A percentile compares a stretch with the other conserved stretches of the same genome.
phyloP scores from a whole-genome alignment of 1,140 invertebrate species.

The Drosophila lacteicornis region DNA sequence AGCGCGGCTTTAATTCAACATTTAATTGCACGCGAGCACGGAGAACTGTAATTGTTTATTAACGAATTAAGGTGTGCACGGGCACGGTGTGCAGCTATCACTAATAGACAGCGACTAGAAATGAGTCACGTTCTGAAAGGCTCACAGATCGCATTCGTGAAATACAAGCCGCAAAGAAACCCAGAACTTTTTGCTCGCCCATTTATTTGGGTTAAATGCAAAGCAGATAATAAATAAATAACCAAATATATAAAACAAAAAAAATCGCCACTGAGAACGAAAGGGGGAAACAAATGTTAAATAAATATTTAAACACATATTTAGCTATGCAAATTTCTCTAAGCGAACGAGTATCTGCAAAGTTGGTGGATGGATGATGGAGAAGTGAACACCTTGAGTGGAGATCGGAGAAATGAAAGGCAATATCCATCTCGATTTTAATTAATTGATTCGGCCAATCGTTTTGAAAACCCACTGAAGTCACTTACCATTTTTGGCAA shows the following conservation, averaged over 20 bases:
- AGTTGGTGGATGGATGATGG: constrained; percentile 9
- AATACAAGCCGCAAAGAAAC: constrained; percentile 14
- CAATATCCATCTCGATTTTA: constrained; percentile 14
- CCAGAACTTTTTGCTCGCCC: constrained; percentile 41
- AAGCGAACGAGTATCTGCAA: constrained; percentile 30
- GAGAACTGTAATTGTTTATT: constrained; percentile 67
- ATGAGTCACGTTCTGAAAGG: constrained; percentile 58
- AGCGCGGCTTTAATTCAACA: constrained; percentile 44
- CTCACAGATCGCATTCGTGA: constrained; percentile 13
- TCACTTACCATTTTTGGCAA: constrained; percentile 2
- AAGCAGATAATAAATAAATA: constrained; percentile 38
- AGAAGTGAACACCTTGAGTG: constrained; percentile 18
- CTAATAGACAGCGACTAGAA: constrained; percentile 13
- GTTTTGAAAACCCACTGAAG: constrained; percentile 11
- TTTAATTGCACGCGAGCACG: constrained; percentile 58
- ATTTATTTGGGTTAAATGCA: constrained; percentile 67
- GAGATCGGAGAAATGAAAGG: constrained; percentile 24
- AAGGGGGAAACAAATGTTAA: constrained; percentile 36
- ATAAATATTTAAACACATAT: constrained; percentile 70
- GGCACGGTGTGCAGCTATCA: constrained; percentile 30
- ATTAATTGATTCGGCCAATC: constrained; percentile 6
- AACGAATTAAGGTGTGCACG: constrained; percentile 54
- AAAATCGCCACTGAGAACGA: constrained; percentile 41
- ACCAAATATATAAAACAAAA: constrained; percentile 22
- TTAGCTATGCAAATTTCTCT: constrained; percentile 69